phyloP scores from a whole-genome alignment of 2,888 invertebrate species.

The Melipona beecheii region DNA sequence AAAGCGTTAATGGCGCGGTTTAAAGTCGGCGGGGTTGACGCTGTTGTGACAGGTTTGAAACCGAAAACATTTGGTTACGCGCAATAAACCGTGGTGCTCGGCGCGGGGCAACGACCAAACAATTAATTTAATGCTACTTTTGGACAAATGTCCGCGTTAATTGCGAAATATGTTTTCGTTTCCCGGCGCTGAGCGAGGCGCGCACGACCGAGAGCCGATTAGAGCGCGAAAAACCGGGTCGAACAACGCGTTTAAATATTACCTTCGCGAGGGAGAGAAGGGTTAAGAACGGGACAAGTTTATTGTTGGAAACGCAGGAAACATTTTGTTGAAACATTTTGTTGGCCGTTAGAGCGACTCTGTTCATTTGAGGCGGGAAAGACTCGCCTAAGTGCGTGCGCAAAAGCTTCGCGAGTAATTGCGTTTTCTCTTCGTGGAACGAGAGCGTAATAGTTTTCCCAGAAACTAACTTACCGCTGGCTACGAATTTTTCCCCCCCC shows the following conservation, averaged over 20 bases:
- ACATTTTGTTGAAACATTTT: conserved; percentile 10
- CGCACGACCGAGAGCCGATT: conserved; percentile 53
- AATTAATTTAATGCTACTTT: conserved; percentile 60
- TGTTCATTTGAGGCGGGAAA: conserved; percentile 33
- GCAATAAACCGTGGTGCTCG: background rate
- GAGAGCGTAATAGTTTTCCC: conserved; percentile 13
- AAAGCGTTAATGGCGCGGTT: background rate
- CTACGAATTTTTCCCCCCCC: background rate
- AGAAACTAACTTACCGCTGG: conserved; percentile 21
- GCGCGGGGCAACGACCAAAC: conserved; percentile 1
- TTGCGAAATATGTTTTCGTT: conserved; percentile 54
- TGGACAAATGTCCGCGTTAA: conserved; percentile 51
- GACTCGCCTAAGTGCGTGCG: conserved; percentile 26
- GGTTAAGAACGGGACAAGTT: conserved; percentile 42
- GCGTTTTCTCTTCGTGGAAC: conserved; percentile 26
- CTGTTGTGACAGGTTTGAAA: conserved; percentile 21
- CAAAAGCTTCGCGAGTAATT: conserved; percentile 30
- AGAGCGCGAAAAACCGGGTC: conserved; percentile 38
- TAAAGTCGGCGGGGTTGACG: background rate
- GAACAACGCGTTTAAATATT: conserved; percentile 55
- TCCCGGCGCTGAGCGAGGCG: conserved; percentile 24
- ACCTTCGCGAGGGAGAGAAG: conserved; percentile 29
- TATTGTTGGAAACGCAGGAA: conserved; percentile 17
- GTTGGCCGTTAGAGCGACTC: conserved; percentile 17
- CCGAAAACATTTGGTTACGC: background rate